Conservation (phyloP, 2,113 vertebrate genomes). For the Varanus komodoensis region DNA sequence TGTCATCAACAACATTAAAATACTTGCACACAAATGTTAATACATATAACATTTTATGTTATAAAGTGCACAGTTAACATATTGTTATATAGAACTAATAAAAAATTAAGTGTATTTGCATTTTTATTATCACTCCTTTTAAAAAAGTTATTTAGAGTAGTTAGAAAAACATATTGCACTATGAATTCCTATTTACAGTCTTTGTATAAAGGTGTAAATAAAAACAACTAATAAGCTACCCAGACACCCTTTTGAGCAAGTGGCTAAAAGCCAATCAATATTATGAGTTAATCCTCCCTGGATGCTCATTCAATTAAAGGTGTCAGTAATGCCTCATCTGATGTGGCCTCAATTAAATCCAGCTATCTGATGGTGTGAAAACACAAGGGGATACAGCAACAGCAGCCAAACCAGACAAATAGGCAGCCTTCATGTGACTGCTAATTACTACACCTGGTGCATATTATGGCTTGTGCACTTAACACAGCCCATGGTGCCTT, state of each 20-base stretch:
- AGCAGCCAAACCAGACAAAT: conserved; percentile 84
- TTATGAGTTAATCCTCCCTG: conserved; percentile 87
- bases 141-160: conserved; percentile 87
- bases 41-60: conserved; percentile 31
- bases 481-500: conserved; percentile 76
- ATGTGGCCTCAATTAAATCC: conserved; percentile 92
- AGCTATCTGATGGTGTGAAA: conserved; percentile 86
- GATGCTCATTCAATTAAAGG: conserved; percentile 92
- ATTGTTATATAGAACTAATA: conserved; percentile 80
- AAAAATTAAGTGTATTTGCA: conserved; percentile 85
- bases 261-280: conserved; percentile 93
- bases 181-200: conserved; percentile 84
- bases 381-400: conserved; percentile 85
- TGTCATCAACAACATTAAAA: conserved; percentile 69
- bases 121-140: conserved; percentile 86
- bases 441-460: conserved; percentile 90
- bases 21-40: conserved; percentile 71
- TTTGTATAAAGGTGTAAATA: conserved; percentile 90
- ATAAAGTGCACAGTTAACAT: conserved; percentile 74
- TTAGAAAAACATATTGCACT: conserved; percentile 86
- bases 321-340: conserved; percentile 91
- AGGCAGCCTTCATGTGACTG: conserved; percentile 82
- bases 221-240: conserved; percentile 89
- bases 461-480: conserved; percentile 83
- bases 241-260: conserved; percentile 88